Conservation (phyloP, 2,888 invertebrate genomes). For the Hydriomena furcata region DNA sequence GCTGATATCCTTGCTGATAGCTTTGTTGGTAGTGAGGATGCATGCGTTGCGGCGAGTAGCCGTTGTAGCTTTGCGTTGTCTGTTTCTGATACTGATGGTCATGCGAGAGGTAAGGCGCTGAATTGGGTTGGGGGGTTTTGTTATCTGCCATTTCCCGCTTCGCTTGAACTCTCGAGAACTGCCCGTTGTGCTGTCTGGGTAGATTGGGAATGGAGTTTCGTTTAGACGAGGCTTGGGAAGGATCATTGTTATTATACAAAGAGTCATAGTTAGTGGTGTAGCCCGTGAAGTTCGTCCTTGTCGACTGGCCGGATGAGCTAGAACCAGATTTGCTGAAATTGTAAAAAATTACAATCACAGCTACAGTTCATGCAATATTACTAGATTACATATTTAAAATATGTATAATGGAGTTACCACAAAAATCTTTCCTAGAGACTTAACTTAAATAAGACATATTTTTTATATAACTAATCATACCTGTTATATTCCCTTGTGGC, state of each 20-base stretch:
- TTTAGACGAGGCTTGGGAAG: slow-evolving; percentile 64
- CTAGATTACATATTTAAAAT: no score
- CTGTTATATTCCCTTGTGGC: slow-evolving; percentile 85
- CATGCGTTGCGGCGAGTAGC: slow-evolving; percentile 70
- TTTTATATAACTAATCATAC: no score
- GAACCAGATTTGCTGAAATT: slow-evolving; percentile 78
- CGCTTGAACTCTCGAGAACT: slow-evolving; percentile 61
- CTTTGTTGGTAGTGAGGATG: slow-evolving; percentile 64
- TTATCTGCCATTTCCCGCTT: slow-evolving; percentile 64
- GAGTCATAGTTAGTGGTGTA: slow-evolving; percentile 76
- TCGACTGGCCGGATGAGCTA: slow-evolving; percentile 78
- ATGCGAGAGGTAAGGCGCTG: slow-evolving; percentile 69
- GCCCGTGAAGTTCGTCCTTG: slow-evolving; percentile 73
- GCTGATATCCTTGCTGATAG: slow-evolving; percentile 69
- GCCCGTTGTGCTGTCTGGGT: slow-evolving; percentile 66
- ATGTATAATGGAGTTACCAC: not conserved
- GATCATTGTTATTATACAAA: slow-evolving; percentile 73
- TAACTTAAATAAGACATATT: no score
- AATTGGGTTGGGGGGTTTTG: slow-evolving; percentile 47
- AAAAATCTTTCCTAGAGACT: no score
- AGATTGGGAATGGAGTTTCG: slow-evolving; percentile 67
- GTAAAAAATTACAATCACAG: slow-evolving; percentile 19
- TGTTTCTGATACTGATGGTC: slow-evolving; percentile 79
- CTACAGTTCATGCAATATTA: slow-evolving; percentile 17
- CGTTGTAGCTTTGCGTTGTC: slow-evolving; percentile 58